Conservation (phyloP, 2,797 vertebrate genomes). For the Bradypodion ventrale region DNA sequence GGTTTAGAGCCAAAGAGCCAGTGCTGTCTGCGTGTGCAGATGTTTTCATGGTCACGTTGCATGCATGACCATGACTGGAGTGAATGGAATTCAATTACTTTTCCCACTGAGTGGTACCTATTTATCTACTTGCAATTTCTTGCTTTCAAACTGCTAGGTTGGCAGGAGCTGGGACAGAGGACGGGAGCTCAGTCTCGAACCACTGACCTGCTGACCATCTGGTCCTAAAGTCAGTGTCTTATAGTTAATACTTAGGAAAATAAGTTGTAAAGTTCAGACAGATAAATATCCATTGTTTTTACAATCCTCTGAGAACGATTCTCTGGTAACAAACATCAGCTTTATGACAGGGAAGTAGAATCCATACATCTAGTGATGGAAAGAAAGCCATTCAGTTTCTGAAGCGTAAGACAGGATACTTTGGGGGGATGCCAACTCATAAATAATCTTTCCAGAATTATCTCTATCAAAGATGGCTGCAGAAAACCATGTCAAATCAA, state of each 20-base stretch:
- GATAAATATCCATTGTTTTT: neutral
- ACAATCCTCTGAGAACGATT: neutral
- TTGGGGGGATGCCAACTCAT: slow-evolving; percentile 4
- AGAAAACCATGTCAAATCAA: slow-evolving; percentile 9
- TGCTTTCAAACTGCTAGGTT: too few relatives aligned
- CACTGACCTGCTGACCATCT: too few relatives aligned
- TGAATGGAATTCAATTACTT: too few relatives aligned
- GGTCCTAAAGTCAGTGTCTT: too few relatives aligned
- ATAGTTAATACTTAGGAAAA: neutral
- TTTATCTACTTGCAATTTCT: too few relatives aligned
- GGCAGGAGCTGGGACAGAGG: too few relatives aligned
- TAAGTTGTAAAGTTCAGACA: neutral
- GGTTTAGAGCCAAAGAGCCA: too few relatives aligned
- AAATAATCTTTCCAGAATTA: slow-evolving; percentile 28
- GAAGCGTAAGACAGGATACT: neutral
- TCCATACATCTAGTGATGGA: neutral
- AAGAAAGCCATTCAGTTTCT: slow-evolving; percentile 7
- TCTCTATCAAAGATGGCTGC: slow-evolving; percentile 5
- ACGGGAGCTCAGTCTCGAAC: too few relatives aligned
- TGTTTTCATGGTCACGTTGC: too few relatives aligned
- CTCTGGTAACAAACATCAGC: neutral
- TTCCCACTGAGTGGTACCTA: too few relatives aligned
- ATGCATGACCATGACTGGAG: too few relatives aligned
- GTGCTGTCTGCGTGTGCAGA: too few relatives aligned
- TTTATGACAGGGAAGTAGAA: neutral